These are phyloP conservation scores for Masticophis lateralis DNA, from an alignment of 2,797 vertebrate species.

Conservation along the genomic window DNA sequence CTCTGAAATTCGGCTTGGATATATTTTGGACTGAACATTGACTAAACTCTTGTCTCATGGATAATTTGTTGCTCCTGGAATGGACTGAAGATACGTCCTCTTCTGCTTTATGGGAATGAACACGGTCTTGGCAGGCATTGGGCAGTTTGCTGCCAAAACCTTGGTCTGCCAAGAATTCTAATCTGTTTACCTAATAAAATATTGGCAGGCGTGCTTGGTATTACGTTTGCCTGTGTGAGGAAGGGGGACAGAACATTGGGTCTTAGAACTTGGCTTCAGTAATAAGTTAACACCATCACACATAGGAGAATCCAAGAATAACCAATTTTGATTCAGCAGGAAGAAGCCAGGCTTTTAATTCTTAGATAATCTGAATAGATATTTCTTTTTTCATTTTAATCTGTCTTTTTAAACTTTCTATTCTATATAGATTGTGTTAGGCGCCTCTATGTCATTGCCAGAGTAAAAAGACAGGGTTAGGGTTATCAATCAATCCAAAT, in stretches of 20 bases:
- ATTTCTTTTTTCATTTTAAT: neutral
- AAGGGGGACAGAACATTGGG: neutral
- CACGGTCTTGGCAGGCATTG: too few relatives aligned
- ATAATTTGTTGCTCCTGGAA: too few relatives aligned
- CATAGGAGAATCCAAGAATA: neutral
- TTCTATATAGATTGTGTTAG: neutral
- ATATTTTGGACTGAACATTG: too few relatives aligned
- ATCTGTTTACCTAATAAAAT: too few relatives aligned
- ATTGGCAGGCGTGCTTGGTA: too few relatives aligned
- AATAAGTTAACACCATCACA: neutral
- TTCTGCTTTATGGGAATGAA: too few relatives aligned
- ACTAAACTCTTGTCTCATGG: too few relatives aligned
- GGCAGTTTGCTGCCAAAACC: too few relatives aligned
- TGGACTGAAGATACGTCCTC: too few relatives aligned
- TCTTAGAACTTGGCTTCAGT: conserved; percentile 8
- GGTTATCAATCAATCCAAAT: neutral
- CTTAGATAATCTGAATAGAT: neutral
- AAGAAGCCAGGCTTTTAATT: neutral
- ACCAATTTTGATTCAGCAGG: neutral
- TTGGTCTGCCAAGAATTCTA: too few relatives aligned
- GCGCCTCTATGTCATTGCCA: neutral
- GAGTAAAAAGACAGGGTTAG: neutral
- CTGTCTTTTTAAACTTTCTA: neutral
- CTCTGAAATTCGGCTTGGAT: too few relatives aligned
- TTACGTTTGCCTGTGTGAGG: too few relatives aligned